A percentile compares a stretch with the other conserved stretches of the same genome.
Conservation (phyloP, 2,797 vertebrate genomes). For the Darevskia nairensis region DNA sequence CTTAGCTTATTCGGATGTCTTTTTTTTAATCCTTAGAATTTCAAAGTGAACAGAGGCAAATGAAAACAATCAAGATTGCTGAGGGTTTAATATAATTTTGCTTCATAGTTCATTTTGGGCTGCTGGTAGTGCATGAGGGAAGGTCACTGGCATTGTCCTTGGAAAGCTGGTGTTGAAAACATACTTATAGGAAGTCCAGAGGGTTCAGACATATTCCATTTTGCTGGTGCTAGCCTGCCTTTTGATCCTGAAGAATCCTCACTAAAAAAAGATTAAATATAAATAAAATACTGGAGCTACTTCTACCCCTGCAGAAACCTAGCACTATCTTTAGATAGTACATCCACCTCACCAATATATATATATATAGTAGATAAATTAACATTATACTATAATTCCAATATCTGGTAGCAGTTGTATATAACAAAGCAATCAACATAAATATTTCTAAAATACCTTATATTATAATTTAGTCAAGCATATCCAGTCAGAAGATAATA, state of each 20-base stretch:
- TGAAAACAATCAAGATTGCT: constrained; percentile 57
- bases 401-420: too few species aligned
- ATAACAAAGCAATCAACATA: too few species aligned
- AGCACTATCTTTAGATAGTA: too few species aligned
- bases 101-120: constrained; percentile 41
- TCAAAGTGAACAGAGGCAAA: constrained; percentile 55
- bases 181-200: too few species aligned
- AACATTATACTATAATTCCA: too few species aligned
- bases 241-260: background rate
- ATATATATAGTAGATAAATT: too few species aligned
- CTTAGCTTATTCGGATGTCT: constrained; percentile 36
- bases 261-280: background rate
- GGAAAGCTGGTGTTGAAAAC: background rate
- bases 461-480: too few species aligned
- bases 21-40: constrained; percentile 35
- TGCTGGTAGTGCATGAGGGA: background rate
- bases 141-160: background rate
- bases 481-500: too few species aligned
- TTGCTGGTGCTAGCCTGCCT: background rate
- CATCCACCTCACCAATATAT: too few species aligned
- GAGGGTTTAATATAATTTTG: constrained; percentile 48
- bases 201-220: background rate
- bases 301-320: too few species aligned
- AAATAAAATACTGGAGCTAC: too few species aligned
- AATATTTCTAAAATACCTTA: too few species aligned